Evolutionary conservation across 2,888 invertebrate species (phyloP), one percentile per base, ranked within the genome.

Genomic region (Zygogramma bicolorata): DNA sequence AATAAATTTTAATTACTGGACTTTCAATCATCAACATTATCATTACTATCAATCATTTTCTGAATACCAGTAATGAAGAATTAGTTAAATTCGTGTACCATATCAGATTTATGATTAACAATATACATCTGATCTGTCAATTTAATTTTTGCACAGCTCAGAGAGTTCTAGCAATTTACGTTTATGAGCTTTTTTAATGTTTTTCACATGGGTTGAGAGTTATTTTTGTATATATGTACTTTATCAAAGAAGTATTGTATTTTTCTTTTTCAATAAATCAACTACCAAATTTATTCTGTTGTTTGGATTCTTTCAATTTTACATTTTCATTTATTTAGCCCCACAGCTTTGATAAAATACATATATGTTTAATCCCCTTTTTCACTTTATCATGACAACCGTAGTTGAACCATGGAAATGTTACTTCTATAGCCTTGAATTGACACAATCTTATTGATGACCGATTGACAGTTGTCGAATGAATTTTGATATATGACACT

Each of bases 181-280:
- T 57, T 57, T 57, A 25, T 25, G 5, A 57, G 57, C 57, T 57
- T 22, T 57, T 57, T 57, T 57, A 25, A 57, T 57, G 57, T 57
- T 25, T 57, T 57, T 25, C 57, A 57, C 57, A 57, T 57, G n/a
- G 25, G 57, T 57, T 18, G 57, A 57, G 57, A 57, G 57, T 57
- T n/a, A 57, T 25, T 57, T 57, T 57, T 25, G 25, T 25, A 25
- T 18, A 57, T 57, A 57, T 57, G 22, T 57, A 57, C 57, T 57
- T 25, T 57, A 27, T 57, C 57, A 10, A 57, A 57, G 57, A 25
- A 57, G 27, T 57, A 57, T 25, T 57, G n/a, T n/a, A n/a, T n/a
- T n/a, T n/a, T 20, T 57, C 25, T 25, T 57, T 22, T 57, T 57
- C 25, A 22, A 57, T 57, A 20, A 57, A 57, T 29, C 29, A 18